Conservation (phyloP, 2,797 vertebrate genomes). For the Salarias fasciatus region DNA sequence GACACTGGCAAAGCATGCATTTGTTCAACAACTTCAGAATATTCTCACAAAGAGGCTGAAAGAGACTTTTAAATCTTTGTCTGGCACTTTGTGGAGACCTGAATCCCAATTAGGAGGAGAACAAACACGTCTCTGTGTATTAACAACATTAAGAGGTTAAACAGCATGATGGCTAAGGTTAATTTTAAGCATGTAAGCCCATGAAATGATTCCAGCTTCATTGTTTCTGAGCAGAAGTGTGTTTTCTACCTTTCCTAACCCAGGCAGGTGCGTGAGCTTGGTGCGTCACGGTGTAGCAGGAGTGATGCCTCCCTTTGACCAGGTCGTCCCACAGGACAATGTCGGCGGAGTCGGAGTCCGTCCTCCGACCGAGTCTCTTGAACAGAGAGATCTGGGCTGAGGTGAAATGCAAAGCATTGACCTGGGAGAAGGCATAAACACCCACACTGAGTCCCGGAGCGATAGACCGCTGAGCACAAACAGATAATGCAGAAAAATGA, state of each 20-base stretch:
- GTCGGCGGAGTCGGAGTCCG: slow-evolving; percentile 69
- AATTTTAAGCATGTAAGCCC: no score
- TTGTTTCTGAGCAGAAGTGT: background rate
- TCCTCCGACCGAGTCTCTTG: slow-evolving; percentile 64
- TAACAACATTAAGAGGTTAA: no score
- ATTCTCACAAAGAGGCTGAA: slow-evolving; percentile 5
- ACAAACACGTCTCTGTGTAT: no score
- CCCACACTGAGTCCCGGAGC: background rate
- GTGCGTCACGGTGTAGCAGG: slow-evolving; percentile 79
- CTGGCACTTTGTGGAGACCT: no score
- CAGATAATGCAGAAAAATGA: no score
- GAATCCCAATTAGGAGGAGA: no score
- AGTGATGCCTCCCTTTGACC: slow-evolving; percentile 79
- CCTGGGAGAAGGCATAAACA: slow-evolving; percentile 27
- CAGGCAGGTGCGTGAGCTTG: slow-evolving; percentile 79
- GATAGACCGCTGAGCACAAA: no score
- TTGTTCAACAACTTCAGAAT: background rate
- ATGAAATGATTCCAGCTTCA: no score
- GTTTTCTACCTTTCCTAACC: slow-evolving; percentile 85
- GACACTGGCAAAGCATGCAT: background rate
- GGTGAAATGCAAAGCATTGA: slow-evolving; percentile 77
- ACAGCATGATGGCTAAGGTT: no score
- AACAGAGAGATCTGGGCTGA: slow-evolving; percentile 80
- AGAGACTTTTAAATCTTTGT: background rate
- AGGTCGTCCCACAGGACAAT: slow-evolving; percentile 84